phyloP scores from a whole-genome alignment of 2,797 vertebrate species.

The Dryobates pubescens region DNA sequence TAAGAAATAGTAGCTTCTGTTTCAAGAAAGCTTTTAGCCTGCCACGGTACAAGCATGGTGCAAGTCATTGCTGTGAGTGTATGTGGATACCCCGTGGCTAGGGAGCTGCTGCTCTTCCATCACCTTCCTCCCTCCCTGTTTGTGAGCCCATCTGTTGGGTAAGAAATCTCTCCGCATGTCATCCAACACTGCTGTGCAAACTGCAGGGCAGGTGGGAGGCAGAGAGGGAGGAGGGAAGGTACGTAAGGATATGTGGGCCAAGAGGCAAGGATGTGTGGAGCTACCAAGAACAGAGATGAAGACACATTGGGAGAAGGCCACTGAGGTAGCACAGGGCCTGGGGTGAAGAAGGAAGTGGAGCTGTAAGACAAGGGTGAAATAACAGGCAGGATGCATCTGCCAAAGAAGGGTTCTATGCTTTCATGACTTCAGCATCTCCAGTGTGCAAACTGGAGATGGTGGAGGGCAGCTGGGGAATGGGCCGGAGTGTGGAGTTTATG shows the following conservation, averaged over 20 bases:
- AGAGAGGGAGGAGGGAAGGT: background rate
- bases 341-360: background rate
- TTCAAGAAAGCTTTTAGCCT: slow-evolving; percentile 4
- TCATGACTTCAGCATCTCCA: background rate
- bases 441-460: background rate
- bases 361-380: background rate
- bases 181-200: background rate
- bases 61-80: background rate
- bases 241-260: background rate
- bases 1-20: background rate
- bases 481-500: background rate
- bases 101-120: slow-evolving; percentile 9
- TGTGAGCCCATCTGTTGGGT: slow-evolving; percentile 35
- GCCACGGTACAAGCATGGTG: background rate
- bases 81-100: background rate
- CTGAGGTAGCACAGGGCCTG: background rate
- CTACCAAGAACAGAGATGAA: background rate
- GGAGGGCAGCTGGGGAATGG: background rate
- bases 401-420: background rate
- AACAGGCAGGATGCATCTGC: background rate
- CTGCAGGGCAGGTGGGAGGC: background rate
- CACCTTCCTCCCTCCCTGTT: slow-evolving; percentile 18
- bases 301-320: background rate
- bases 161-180: background rate
- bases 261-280: background rate